Conservation (phyloP, 2,888 invertebrate species). For the Bruchidius siliquastri region DNA sequence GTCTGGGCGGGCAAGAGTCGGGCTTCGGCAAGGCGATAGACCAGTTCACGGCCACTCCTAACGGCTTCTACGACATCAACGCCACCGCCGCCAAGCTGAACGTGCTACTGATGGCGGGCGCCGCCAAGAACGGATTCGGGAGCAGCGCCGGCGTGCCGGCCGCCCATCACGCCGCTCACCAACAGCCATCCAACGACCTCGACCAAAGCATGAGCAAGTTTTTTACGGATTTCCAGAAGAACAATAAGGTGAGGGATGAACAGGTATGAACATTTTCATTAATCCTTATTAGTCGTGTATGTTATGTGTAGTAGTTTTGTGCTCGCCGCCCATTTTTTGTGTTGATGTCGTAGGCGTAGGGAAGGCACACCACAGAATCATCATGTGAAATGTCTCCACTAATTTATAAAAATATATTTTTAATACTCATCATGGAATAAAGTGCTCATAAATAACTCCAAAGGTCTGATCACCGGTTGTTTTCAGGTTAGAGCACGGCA, state of each 20-base stretch:
- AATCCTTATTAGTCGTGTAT: too few relatives aligned
- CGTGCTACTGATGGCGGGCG: conserved; percentile 24
- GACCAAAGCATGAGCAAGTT: conserved; percentile 60
- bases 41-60: conserved; percentile 2
- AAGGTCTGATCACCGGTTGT: too few relatives aligned
- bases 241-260: conserved; percentile 36
- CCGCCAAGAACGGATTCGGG: neutral
- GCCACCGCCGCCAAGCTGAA: conserved; percentile 18
- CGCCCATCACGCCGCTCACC: neutral
- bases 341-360: too few relatives aligned
- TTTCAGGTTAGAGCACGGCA: too few relatives aligned
- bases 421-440: too few relatives aligned
- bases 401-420: too few relatives aligned
- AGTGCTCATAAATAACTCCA: too few relatives aligned
- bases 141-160: neutral
- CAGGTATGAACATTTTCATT: neutral
- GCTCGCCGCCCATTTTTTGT: too few relatives aligned
- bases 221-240: conserved; percentile 66
- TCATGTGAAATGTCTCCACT: too few relatives aligned
- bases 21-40: neutral
- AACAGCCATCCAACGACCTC: conserved; percentile 31
- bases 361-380: too few relatives aligned
- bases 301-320: too few relatives aligned
- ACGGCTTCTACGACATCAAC: conserved; percentile 26
- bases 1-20: neutral